Percentiles rank a stretch among this genome's conserved stretches.
Conservation (phyloP, 1,140 invertebrate genomes). For the Micrasema longulum region DNA sequence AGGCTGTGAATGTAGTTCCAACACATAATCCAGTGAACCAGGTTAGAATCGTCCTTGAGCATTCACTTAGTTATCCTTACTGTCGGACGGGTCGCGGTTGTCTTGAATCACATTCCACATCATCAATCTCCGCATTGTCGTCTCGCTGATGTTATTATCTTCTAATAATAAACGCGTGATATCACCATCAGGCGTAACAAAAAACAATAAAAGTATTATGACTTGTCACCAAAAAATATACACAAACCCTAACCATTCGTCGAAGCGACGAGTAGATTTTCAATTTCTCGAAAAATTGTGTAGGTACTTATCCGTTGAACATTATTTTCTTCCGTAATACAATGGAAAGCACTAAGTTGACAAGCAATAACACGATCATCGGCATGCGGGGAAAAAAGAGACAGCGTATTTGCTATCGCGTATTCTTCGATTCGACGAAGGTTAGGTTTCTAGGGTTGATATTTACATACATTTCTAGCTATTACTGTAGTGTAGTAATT, state of each 20-base stretch:
- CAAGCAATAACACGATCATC: no score
- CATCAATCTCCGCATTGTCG: neutral
- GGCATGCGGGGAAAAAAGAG: no score
- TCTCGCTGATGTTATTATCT: neutral
- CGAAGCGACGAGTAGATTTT: neutral
- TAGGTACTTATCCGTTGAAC: neutral
- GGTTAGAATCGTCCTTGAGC: neutral
- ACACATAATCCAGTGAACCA: neutral
- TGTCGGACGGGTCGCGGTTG: neutral
- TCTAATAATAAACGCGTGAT: no score
- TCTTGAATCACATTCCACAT: no score
- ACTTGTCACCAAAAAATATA: no score
- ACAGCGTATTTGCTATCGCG: no score
- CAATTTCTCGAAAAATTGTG: neutral
- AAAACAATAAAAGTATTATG: neutral
- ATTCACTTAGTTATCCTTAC: neutral
- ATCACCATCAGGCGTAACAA: neutral
- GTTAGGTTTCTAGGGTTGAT: no score
- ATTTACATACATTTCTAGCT: slow-evolving; percentile 13
- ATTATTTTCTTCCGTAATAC: neutral
- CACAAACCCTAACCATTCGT: no score
- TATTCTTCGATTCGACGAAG: no score
- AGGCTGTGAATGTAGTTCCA: neutral
- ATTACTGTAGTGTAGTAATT: slow-evolving; percentile 24
- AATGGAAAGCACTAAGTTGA: neutral